phyloP scores from a whole-genome alignment of 2,888 invertebrate species.

The Nineta flava region DNA sequence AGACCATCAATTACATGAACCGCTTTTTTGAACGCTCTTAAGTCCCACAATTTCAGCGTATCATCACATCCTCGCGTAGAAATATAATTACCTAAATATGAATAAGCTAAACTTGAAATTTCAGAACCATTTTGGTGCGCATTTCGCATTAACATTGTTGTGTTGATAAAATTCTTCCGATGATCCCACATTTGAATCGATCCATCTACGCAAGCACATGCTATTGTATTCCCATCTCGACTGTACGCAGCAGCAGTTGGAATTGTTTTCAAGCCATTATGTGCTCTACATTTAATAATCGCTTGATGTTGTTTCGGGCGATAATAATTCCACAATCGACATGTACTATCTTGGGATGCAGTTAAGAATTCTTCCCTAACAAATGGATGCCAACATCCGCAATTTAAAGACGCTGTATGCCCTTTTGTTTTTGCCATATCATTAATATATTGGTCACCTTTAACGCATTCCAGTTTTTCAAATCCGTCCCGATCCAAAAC shows the following conservation, averaged over 20 bases:
- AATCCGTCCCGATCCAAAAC: constrained; percentile 89
- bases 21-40: constrained; percentile 66
- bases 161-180: constrained; percentile 78
- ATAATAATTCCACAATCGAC: constrained; percentile 79
- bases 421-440: constrained; percentile 91
- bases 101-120: constrained; percentile 72
- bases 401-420: constrained; percentile 79
- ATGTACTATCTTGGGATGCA: constrained; percentile 83
- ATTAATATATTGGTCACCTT: constrained; percentile 90
- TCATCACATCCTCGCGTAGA: constrained; percentile 82
- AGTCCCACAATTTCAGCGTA: constrained; percentile 89
- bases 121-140: constrained; percentile 70
- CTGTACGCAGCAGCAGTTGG: constrained; percentile 76
- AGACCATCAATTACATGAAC: constrained; percentile 51
- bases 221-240: constrained; percentile 45
- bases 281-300: constrained; percentile 74
- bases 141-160: constrained; percentile 55
- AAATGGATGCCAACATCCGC: constrained; percentile 89
- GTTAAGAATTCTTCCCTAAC: constrained; percentile 87
- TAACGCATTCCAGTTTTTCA: constrained; percentile 81
- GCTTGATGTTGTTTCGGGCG: constrained; percentile 62
- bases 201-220: constrained; percentile 87
- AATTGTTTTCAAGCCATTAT: constrained; percentile 70
- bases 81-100: constrained; percentile 66
- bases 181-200: constrained; percentile 97